Conservation (phyloP, 2,113 vertebrate genomes). For the Menura novaehollandiae region DNA sequence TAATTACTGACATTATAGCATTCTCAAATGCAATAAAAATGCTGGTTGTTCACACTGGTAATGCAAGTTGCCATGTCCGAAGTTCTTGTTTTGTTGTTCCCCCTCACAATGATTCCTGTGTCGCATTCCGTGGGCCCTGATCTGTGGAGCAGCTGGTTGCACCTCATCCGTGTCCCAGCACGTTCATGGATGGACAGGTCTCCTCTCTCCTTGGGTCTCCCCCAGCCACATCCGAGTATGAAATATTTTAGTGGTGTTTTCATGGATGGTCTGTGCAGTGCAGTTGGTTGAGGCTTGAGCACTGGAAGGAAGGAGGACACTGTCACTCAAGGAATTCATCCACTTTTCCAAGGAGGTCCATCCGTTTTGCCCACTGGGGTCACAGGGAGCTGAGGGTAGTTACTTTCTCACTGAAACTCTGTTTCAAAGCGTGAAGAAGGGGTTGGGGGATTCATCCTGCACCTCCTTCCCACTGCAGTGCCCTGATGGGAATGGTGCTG, state of each 20-base stretch:
- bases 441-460: neutral
- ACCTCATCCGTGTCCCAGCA: neutral
- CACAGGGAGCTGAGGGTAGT: neutral
- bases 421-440: neutral
- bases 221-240: rapidly evolving
- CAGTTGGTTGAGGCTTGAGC: neutral
- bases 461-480: neutral
- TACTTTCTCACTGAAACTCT: neutral
- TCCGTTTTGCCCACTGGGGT: rapidly evolving
- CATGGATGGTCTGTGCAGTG: neutral
- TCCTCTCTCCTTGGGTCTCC: neutral
- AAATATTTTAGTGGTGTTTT: neutral
- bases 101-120: neutral
- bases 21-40: slow-evolving; percentile 99
- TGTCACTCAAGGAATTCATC: rapidly evolving
- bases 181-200: neutral
- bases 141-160: neutral
- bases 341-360: neutral
- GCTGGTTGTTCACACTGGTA: slow-evolving; percentile 91
- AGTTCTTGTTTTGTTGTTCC: slow-evolving; percentile 41
- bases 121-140: neutral
- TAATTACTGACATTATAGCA: slow-evolving; percentile 89
- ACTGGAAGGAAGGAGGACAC: neutral
- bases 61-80: slow-evolving; percentile 74
- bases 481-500: neutral